phyloP scores from a whole-genome alignment of 2,113 vertebrate species.

The Halichoerus grypus region DNA sequence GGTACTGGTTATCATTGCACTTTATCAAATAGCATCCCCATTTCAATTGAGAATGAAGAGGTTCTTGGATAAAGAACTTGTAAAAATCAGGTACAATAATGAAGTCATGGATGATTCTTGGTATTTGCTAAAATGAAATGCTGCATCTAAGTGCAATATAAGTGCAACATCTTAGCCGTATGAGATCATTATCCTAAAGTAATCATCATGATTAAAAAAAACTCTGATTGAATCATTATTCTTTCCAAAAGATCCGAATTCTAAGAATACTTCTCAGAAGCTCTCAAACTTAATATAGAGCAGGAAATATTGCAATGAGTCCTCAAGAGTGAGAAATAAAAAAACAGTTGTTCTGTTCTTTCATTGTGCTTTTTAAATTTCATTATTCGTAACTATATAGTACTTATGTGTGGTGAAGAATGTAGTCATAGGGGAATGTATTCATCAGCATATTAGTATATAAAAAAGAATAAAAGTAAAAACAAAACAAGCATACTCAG shows the following conservation, averaged over 20 bases:
- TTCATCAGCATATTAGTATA: slow-evolving; percentile 23
- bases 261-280: slow-evolving; percentile 79
- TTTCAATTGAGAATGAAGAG: slow-evolving; percentile 69
- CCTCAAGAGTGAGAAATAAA: slow-evolving; percentile 70
- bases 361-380: slow-evolving; percentile 76
- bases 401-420: slow-evolving; percentile 62
- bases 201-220: slow-evolving; percentile 76
- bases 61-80: slow-evolving; percentile 72
- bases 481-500: slow-evolving; percentile 49
- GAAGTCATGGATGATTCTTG: slow-evolving; percentile 72
- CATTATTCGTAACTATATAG: slow-evolving; percentile 72
- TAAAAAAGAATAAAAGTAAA: slow-evolving; percentile 64
- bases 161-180: slow-evolving; percentile 70
- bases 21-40: slow-evolving; percentile 47
- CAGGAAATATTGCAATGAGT: slow-evolving; percentile 76
- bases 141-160: slow-evolving; percentile 68
- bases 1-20: slow-evolving; percentile 18
- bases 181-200: slow-evolving; percentile 79
- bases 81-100: slow-evolving; percentile 76
- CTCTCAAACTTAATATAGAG: slow-evolving; percentile 78
- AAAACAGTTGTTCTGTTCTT: slow-evolving; percentile 60
- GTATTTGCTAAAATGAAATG: slow-evolving; percentile 78
- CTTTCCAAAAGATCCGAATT: slow-evolving; percentile 77
- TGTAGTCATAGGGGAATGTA: slow-evolving; percentile 40
- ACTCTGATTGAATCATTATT: slow-evolving; percentile 81